A percentile compares a stretch with the other conserved stretches of the same genome.
These are phyloP conservation scores for Dynastes maya DNA, from an alignment of 2,888 invertebrate species.

Conservation along the genomic window DNA sequence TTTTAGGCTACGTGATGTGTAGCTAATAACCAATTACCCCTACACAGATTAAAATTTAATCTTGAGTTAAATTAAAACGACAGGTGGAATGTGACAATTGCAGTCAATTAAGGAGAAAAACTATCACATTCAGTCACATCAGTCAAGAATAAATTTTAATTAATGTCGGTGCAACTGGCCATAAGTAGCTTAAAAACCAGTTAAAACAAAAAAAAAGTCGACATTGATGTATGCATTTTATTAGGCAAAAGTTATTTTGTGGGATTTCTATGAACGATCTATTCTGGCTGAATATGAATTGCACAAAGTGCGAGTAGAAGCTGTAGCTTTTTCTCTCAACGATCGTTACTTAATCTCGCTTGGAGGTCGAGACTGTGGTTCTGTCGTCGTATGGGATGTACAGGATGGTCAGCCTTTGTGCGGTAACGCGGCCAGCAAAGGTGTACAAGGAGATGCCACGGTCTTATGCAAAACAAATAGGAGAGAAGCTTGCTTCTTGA, in stretches of 20 bases:
- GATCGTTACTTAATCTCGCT: constrained; percentile 88
- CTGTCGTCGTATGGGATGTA: constrained; percentile 89
- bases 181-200: too few species aligned
- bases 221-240: constrained; percentile 44
- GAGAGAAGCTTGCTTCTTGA: constrained; percentile 79
- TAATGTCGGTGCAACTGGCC: too few species aligned
- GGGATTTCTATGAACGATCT: constrained; percentile 83
- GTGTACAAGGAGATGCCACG: constrained; percentile 65
- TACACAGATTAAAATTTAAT: too few species aligned
- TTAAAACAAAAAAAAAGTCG: too few species aligned
- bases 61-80: too few species aligned
- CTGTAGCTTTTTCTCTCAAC: constrained; percentile 86
- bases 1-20: too few species aligned
- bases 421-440: constrained; percentile 68
- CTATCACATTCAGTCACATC: too few species aligned
- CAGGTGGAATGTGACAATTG: too few species aligned
- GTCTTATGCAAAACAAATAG: constrained; percentile 73
- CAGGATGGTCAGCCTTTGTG: constrained; percentile 69
- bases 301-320: constrained; percentile 92
- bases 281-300: constrained; percentile 82
- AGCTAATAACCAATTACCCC: too few species aligned
- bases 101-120: too few species aligned
- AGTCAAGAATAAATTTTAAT: too few species aligned
- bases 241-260: constrained; percentile 85
- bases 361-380: constrained; percentile 91